Evolutionary conservation across 1,140 invertebrate species (phyloP).

Genomic region (Mizuhopecten yessoensis): DNA sequence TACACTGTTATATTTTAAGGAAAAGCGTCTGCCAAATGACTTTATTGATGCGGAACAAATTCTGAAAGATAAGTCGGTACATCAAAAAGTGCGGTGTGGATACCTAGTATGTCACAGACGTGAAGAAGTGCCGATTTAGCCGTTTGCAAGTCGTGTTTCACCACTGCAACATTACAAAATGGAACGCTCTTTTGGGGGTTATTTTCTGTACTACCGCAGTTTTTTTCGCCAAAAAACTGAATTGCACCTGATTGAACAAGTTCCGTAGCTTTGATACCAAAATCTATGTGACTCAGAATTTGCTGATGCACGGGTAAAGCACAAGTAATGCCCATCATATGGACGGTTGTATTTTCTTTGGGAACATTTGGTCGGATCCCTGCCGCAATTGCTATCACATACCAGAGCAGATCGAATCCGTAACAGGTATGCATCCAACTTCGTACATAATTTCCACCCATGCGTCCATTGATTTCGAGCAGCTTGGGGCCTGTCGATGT

Average conservation of each 20-base stretch:
- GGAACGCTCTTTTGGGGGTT: too few relatives aligned
- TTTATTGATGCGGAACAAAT: too few relatives aligned
- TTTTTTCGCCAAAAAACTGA: not conserved
- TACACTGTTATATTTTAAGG: too few relatives aligned
- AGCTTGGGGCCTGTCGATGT: constrained; percentile 51
- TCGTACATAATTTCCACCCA: constrained; percentile 57
- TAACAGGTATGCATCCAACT: constrained; percentile 52
- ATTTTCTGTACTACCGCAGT: not conserved
- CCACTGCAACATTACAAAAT: not conserved
- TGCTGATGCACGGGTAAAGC: not conserved
- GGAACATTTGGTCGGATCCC: constrained; percentile 40
- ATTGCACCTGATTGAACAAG: not conserved
- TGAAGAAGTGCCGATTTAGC: not conserved
- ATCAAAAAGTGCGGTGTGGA: not conserved
- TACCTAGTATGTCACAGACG: not conserved
- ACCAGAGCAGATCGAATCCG: constrained; percentile 42
- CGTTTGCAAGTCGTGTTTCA: not conserved
- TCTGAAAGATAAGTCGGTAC: not conserved
- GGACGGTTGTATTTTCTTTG: not conserved
- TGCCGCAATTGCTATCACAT: not conserved
- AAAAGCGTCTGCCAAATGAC: too few relatives aligned
- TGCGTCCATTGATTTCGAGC: constrained; percentile 62
- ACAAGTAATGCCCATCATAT: not conserved
- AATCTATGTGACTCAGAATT: not conserved
- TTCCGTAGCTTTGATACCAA: not conserved